Percentiles rank a stretch among this genome's conserved stretches.
phyloP scores from a whole-genome alignment of 2,888 invertebrate genomes.

The Patella caerulea region DNA sequence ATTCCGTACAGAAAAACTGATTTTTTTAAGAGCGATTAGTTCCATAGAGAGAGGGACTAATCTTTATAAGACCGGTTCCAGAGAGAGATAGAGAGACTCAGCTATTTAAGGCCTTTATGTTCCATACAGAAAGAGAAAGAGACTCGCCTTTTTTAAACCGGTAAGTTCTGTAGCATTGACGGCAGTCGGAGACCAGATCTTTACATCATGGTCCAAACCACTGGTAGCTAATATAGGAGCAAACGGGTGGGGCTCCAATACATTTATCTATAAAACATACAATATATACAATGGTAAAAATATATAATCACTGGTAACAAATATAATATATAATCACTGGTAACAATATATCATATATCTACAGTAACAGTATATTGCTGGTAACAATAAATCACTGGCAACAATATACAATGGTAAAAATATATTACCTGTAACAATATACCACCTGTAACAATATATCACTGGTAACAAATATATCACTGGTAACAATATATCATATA shows the following conservation, averaged over 20 bases:
- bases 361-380: no score
- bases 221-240: conserved; percentile 90
- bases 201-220: conserved; percentile 92
- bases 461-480: no score
- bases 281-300: no score
- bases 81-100: conserved; percentile 68
- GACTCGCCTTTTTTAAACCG: conserved; percentile 71
- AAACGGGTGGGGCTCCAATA: conserved; percentile 90
- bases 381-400: background rate
- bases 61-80: conserved; percentile 74
- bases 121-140: background rate
- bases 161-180: conserved; percentile 74
- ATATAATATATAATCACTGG: no score
- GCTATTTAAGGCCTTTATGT: background rate
- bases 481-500: no score
- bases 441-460: no score
- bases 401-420: no score
- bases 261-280: conserved; percentile 80
- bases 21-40: no score
- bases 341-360: background rate
- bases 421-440: no score
- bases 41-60: no score
- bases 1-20: no score
- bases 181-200: conserved; percentile 87
- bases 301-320: no score